phyloP scores from a whole-genome alignment of 2,113 vertebrate species.

The Burhinus bistriatus region DNA sequence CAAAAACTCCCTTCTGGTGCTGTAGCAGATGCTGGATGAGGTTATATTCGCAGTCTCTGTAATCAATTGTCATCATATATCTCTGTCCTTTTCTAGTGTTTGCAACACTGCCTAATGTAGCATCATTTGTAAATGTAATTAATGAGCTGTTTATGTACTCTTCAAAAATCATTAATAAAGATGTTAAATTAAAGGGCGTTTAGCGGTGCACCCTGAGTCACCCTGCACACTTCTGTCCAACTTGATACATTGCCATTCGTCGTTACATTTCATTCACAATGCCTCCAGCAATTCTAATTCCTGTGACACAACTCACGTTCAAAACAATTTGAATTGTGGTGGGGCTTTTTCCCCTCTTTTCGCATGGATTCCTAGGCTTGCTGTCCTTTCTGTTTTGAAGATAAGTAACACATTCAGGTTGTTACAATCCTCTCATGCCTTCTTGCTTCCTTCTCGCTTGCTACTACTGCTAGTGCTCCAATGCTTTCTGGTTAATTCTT shows the following conservation, averaged over 20 bases:
- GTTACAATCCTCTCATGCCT: neutral
- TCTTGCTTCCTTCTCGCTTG: neutral
- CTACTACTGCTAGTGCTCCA: neutral
- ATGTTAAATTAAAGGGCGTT: constrained; percentile 14
- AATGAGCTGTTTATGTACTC: constrained; percentile 47
- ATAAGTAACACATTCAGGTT: neutral
- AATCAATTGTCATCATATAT: constrained; percentile 7
- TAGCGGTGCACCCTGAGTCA: neutral
- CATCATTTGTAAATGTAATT: constrained; percentile 39
- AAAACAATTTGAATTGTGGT: neutral
- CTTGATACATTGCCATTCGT: neutral
- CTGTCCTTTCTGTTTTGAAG: neutral
- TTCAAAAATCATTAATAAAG: constrained; percentile 51
- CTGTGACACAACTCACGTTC: neutral
- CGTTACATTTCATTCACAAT: neutral
- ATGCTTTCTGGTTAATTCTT: neutral
- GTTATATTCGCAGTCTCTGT: neutral
- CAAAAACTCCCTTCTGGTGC: neutral
- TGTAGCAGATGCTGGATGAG: neutral
- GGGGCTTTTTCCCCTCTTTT: neutral
- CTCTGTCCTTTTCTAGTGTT: neutral
- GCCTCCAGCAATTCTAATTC: neutral
- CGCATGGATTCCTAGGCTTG: neutral
- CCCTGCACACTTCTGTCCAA: neutral
- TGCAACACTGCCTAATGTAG: neutral